Evolutionary conservation across 2,888 invertebrate species (phyloP).

Genomic region (Bugulina stolonifera): DNA sequence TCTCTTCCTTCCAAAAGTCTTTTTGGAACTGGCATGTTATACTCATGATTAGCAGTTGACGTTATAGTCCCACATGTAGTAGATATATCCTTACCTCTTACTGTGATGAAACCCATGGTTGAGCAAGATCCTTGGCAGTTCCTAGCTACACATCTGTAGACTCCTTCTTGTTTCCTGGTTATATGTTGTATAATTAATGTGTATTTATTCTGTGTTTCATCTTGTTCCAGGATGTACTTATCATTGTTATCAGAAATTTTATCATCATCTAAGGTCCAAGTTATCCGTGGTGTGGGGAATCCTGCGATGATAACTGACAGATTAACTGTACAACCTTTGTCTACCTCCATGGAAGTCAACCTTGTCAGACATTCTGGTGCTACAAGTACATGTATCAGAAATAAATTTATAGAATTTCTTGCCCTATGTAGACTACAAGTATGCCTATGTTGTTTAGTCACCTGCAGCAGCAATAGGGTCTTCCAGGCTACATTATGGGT

Average conservation of each 20-base stretch:
- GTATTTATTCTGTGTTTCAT: constrained; percentile 14
- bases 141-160: constrained; percentile 1
- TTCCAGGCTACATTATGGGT: too few relatives aligned
- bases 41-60: too few relatives aligned
- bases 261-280: constrained; percentile 15
- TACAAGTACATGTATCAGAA: too few relatives aligned
- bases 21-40: too few relatives aligned
- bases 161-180: background rate
- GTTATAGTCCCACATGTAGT: too few relatives aligned
- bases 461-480: too few relatives aligned
- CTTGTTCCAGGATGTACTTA: background rate
- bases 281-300: background rate
- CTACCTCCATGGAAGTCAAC: constrained; percentile 18
- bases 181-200: constrained; percentile 18
- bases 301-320: constrained; percentile 12
- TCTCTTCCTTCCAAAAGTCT: too few relatives aligned
- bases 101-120: constrained; percentile 15
- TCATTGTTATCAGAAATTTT: background rate
- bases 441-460: too few relatives aligned
- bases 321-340: background rate
- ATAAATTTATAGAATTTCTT: too few relatives aligned
- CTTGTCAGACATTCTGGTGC: constrained; percentile 22
- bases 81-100: constrained; percentile 4
- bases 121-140: constrained; percentile 18
- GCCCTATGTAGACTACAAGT: too few relatives aligned